These are phyloP conservation scores for Amyelois transitella DNA, from an alignment of 1,140 invertebrate species.

Conservation along the genomic window DNA sequence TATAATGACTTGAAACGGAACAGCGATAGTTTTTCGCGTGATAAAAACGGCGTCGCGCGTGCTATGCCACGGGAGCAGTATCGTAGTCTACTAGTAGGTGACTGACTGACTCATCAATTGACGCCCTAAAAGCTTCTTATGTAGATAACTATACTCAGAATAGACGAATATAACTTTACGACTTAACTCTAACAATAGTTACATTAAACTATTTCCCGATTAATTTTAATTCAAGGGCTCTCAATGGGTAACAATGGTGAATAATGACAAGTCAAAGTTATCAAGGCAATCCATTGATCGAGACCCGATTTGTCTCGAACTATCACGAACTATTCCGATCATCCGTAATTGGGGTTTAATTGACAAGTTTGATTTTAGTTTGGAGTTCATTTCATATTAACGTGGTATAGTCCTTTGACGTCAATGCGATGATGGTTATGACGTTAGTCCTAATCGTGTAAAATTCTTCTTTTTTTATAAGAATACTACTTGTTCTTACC, in stretches of 20 bases:
- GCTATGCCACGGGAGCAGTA: too few species aligned
- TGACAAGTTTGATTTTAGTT: background rate
- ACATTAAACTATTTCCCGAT: background rate
- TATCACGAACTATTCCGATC: slow-evolving; percentile 17
- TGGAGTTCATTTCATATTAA: slow-evolving; percentile 8
- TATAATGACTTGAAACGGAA: too few species aligned
- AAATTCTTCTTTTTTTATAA: too few species aligned
- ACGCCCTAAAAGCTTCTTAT: too few species aligned
- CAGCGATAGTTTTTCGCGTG: too few species aligned
- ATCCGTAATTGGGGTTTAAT: slow-evolving; percentile 10
- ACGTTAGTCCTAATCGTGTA: too few species aligned
- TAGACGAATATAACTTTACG: too few species aligned
- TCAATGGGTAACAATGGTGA: background rate
- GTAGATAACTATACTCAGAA: background rate
- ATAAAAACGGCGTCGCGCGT: too few species aligned
- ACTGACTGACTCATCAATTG: too few species aligned
- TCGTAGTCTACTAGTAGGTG: too few species aligned
- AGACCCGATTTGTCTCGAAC: slow-evolving; percentile 8
- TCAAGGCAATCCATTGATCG: background rate
- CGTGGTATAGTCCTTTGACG: background rate
- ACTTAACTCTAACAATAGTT: background rate
- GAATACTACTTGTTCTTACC: too few species aligned
- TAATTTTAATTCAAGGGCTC: background rate
- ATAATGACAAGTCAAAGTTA: slow-evolving; percentile 1
- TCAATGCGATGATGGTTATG: background rate